Percentiles rank a stretch among this genome's conserved stretches.
These are phyloP conservation scores for Leucoraja ocellata DNA, from an alignment of 2,797 vertebrate genomes.

Conservation along the genomic window DNA sequence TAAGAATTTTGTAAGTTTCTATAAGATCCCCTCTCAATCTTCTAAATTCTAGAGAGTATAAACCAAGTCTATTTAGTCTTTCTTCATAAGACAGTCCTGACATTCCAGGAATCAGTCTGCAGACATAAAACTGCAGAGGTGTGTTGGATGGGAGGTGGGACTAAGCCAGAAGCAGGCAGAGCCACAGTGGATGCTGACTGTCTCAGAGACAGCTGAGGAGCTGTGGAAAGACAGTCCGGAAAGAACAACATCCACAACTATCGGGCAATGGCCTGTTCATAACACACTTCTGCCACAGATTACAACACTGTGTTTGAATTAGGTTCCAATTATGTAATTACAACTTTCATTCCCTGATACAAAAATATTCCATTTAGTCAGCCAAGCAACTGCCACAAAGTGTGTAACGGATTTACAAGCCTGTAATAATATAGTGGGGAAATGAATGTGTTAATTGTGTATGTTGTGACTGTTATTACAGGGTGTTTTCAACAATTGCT, in stretches of 20 bases:
- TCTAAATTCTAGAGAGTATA: too few species aligned
- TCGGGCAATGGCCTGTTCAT: not conserved
- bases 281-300: not conserved
- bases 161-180: not conserved
- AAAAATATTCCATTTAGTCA: conserved; percentile 12
- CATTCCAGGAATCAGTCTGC: too few species aligned
- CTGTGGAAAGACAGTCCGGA: not conserved
- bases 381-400: not conserved
- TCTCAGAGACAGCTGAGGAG: not conserved
- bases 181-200: not conserved
- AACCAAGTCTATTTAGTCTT: too few species aligned
- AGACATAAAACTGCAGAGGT: too few species aligned
- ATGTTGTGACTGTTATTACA: conserved; percentile 17
- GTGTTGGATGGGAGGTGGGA: too few species aligned
- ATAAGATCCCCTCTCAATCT: too few species aligned
- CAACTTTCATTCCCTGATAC: not conserved
- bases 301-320: not conserved
- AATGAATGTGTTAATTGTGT: conserved; percentile 27
- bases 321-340: conserved; percentile 34
- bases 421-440: not conserved
- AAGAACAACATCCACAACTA: not conserved
- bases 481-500: not conserved
- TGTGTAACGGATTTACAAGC: not conserved
- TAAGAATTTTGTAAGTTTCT: too few species aligned
- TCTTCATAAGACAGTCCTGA: too few species aligned